Conservation (phyloP, 92 coral and sea anemone genomes). For the Nematostella vectensis region DNA sequence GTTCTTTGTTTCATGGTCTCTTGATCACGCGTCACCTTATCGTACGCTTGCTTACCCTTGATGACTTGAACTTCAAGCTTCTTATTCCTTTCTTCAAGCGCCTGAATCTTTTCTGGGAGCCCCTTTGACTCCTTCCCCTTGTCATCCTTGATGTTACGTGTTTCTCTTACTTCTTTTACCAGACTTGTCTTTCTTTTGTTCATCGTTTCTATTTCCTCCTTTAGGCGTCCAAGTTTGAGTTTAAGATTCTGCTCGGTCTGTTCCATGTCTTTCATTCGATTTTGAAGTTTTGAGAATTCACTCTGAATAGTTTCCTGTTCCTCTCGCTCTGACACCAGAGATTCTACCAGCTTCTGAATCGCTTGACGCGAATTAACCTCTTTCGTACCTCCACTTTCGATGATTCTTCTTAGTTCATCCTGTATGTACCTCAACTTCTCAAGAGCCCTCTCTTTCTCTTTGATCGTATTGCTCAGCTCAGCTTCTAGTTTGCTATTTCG, state of each 20-base stretch:
- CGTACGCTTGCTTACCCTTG: background rate
- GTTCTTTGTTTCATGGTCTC: background rate
- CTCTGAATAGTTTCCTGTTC: constrained; percentile 19
- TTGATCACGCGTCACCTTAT: background rate
- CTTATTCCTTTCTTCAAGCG: constrained; percentile 12
- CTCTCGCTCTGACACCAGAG: constrained; percentile 46
- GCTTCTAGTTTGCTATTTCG: constrained; percentile 12
- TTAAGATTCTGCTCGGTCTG: constrained; percentile 4
- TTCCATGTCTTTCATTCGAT: constrained; percentile 15
- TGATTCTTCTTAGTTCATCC: constrained; percentile 12
- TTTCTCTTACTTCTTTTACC: background rate
- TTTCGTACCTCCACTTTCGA: constrained; percentile 17
- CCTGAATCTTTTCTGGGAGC: constrained; percentile 7
- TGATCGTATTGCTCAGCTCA: constrained; percentile 18
- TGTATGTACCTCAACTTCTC: constrained; percentile 23
- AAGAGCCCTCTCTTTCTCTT: constrained; percentile 17
- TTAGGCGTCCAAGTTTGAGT: constrained; percentile 7
- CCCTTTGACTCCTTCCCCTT: constrained; percentile 3
- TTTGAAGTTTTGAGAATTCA: constrained; percentile 28
- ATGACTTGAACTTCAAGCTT: background rate
- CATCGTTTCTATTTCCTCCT: constrained; percentile 19
- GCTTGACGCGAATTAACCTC: constrained; percentile 36
- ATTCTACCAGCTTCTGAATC: constrained; percentile 25
- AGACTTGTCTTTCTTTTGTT: constrained; percentile 24
- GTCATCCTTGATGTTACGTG: background rate